Evolutionary conservation across 1,140 invertebrate species (phyloP).

Genomic region (Conopomorpha cramerella): DNA sequence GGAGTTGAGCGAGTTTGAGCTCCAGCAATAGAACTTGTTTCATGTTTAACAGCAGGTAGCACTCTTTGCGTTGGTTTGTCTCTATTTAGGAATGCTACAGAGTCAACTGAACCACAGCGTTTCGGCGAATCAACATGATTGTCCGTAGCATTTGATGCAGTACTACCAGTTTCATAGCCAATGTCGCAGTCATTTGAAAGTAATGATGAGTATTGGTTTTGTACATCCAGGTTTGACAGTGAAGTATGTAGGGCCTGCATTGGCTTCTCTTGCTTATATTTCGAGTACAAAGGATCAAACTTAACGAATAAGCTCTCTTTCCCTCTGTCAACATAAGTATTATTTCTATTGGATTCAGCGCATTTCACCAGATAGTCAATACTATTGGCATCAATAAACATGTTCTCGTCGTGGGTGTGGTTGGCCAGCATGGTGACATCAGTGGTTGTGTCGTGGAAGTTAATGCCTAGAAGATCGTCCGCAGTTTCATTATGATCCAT

Average conservation of each 20-base stretch:
- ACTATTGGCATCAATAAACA: slow-evolving; percentile 33
- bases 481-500: no score
- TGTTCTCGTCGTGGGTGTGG: slow-evolving; percentile 24
- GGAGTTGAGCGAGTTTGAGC: slow-evolving; percentile 15
- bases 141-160: slow-evolving; percentile 26
- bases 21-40: slow-evolving; percentile 14
- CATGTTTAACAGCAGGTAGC: slow-evolving; percentile 33
- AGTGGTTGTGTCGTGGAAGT: slow-evolving; percentile 31
- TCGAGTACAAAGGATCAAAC: slow-evolving; percentile 64
- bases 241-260: slow-evolving; percentile 13
- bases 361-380: slow-evolving; percentile 43
- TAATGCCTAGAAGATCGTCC: slow-evolving; percentile 32
- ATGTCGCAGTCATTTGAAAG: slow-evolving; percentile 29
- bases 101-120: slow-evolving; percentile 22
- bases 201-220: no score
- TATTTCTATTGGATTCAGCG: slow-evolving; percentile 28
- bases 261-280: slow-evolving; percentile 17
- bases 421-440: slow-evolving; percentile 46
- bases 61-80: slow-evolving; percentile 45
- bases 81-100: slow-evolving; percentile 13
- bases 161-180: slow-evolving; percentile 46
- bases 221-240: no score
- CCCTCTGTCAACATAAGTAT: slow-evolving; percentile 39
- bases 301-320: slow-evolving; percentile 64
- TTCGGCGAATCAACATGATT: slow-evolving; percentile 18